A percentile compares a stretch with the other conserved stretches of the same genome.
These are phyloP conservation scores for Prionailurus bengalensis DNA, from an alignment of 2,113 vertebrate genomes.

Conservation along the genomic window DNA sequence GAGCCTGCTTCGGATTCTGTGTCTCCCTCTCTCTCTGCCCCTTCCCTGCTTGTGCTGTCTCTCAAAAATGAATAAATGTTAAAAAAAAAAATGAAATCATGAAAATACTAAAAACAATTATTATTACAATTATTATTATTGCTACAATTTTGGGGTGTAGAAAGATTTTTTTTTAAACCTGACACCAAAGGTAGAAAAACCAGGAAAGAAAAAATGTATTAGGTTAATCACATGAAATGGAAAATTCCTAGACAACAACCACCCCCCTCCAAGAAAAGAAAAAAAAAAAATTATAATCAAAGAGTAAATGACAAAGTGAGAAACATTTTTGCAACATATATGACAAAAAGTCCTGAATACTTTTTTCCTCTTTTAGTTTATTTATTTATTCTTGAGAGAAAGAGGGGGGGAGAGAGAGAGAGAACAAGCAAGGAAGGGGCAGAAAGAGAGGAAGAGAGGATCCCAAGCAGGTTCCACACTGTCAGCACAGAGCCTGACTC, in stretches of 20 bases:
- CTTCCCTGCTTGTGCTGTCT: no score
- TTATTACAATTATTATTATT: background rate
- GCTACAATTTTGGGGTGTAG: background rate
- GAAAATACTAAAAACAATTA: background rate
- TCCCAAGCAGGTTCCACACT: no score
- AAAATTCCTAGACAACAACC: conserved; percentile 1
- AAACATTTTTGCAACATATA: background rate
- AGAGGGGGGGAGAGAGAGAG: no score
- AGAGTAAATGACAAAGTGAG: background rate
- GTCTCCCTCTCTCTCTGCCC: no score
- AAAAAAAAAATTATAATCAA: background rate
- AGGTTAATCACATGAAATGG: conserved; percentile 22
- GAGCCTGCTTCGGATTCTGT: no score
- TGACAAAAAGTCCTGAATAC: conserved; percentile 29
- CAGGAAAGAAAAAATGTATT: conserved; percentile 12
- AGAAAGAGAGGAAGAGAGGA: no score
- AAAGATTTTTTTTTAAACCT: background rate
- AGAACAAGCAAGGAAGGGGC: no score
- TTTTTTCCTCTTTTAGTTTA: background rate
- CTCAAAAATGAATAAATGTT: no score
- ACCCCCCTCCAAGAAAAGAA: background rate
- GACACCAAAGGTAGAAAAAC: conserved; percentile 18
- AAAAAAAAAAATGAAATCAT: background rate
- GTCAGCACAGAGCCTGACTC: no score
- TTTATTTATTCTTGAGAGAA: no score